A percentile compares a stretch with the other conserved stretches of the same genome.
Evolutionary conservation across 1,140 invertebrate species (phyloP).

Genomic region (Platyura marginata): DNA sequence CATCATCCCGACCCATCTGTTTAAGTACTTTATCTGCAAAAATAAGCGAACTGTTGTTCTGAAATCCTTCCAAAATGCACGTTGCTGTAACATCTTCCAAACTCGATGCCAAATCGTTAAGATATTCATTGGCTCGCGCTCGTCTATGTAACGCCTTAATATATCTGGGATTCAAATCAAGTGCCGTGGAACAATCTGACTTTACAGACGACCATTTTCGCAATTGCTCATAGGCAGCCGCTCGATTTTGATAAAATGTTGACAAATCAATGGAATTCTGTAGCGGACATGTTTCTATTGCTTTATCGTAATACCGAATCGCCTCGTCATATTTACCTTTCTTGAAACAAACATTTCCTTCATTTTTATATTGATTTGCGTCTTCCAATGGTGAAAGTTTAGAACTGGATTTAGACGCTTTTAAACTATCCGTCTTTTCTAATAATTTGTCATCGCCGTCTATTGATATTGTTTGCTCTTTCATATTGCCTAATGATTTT

Average conservation of each 20-base stretch:
- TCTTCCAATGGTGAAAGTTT: slow-evolving; percentile 23
- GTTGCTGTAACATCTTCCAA: slow-evolving; percentile 84
- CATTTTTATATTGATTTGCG: slow-evolving; percentile 42
- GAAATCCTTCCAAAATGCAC: slow-evolving; percentile 77
- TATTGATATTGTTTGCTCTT: slow-evolving; percentile 27
- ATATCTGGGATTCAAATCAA: slow-evolving; percentile 75
- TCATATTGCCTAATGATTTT: slow-evolving; percentile 12
- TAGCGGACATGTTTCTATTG: slow-evolving; percentile 65
- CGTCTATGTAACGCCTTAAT: slow-evolving; percentile 71
- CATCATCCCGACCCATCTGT: slow-evolving; percentile 48
- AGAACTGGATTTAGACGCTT: slow-evolving; percentile 31
- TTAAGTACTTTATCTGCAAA: slow-evolving; percentile 77
- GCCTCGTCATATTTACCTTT: slow-evolving; percentile 74
- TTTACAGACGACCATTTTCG: slow-evolving; percentile 72
- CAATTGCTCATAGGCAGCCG: slow-evolving; percentile 84
- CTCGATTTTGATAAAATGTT: slow-evolving; percentile 90
- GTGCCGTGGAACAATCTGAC: slow-evolving; percentile 67
- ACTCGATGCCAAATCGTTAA: slow-evolving; percentile 55
- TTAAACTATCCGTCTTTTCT: slow-evolving; percentile 25
- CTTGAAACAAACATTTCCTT: slow-evolving; percentile 79
- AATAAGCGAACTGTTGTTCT: slow-evolving; percentile 53
- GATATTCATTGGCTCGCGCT: slow-evolving; percentile 63
- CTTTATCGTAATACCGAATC: slow-evolving; percentile 70
- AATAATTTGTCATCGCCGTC: slow-evolving; percentile 20
- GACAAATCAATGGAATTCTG: slow-evolving; percentile 57